Base-by-base conservation (phyloP, 2,797 vertebrate genomes). In the Hoplostethus mediterraneus region DNA sequence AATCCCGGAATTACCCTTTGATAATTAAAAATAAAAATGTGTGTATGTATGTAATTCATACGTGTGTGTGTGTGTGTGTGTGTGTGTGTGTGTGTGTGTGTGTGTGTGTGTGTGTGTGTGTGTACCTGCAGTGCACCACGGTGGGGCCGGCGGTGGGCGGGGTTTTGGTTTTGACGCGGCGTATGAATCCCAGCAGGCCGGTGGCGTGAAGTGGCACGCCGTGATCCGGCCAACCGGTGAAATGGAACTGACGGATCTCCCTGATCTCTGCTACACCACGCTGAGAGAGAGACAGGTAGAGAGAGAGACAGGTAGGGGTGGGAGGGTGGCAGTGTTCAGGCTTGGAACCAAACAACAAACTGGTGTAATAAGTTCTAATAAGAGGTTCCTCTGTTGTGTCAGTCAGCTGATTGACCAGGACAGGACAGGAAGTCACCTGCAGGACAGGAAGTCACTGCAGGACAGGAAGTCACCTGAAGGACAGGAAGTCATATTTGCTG, bases 141-240 rank as follows among this genome's bases (percentile, higher is more conserved):
- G 97, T 87, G 1, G 97, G 97, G 7, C 97, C 97, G 0, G 97
- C 93, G 0, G 91, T 97, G 55, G 96, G 95, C 0, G 97, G 97
- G 40, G 93, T 98, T 84, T 97, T 98, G 82, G 96, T 94, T 66
- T 98, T 99, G 75, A 99, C 96, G 40, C 97, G 94, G 59, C 97
- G 94, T 14, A 98, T 95, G 83, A 98, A 99, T 1, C 97, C 97
- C 70, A 99, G 93, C 75, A 99, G 93, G 38, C 97, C 97, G 0
- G 97, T 98, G 4, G 97, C 96, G 0, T 99, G 97, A 80, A 98
- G 97, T 0, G 97, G 97, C 0, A 99, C 97, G 0, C 97, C 97
- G 0, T 99, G 97, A 78, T 99, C 97, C 0, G 97, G 97, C 97
- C 97, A 99, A 45, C 97, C 97, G 0, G 97, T 99, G 94, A 99